Evolutionary conservation across 2,113 vertebrate species (phyloP), one percentile per base, ranked within the genome.

Genomic region (Gallinago paraguaiae): DNA sequence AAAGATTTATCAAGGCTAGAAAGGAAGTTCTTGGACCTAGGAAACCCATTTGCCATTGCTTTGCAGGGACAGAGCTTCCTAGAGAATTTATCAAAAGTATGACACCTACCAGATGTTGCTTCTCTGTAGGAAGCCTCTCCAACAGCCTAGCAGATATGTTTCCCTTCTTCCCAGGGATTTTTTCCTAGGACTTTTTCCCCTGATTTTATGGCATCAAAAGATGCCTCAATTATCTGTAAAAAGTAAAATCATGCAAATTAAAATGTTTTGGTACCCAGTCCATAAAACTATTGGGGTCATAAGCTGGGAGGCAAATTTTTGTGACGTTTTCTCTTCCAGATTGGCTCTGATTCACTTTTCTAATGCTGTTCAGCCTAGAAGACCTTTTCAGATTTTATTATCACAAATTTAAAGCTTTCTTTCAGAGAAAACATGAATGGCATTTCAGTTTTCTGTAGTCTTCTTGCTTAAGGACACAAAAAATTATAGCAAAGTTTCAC

Each of bases 71-170:
- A 77, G 11, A 59, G 46, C 43, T 88, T 71, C 27, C 48, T 45
- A 75, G 35, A 75, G 75, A 59, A 91, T 84, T 84, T 43, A 59
- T 91, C 69, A 68, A 9, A 63, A 31, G 1, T 59, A 46, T 37
- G 76, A 93, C 77, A 79, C 22, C 51, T 33, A 53, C 64, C 90
- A 96, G 88, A 96, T 88, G 68, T 39, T 74, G 59, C 35, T 71
- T 71, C 60, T 75, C 53, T 18, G 22, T 4, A 79, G 85, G 88
- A 95, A 81, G 64, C n/a, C 17, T 79, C 43, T 74, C 41, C 56
- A 63, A 33, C 28, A 74, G 51, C 72, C 60, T 81, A 68, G 60
- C 46, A 94, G 75, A 82, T 17, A 69, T 0, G 2, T 31, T 79
- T 71, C 48, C 46, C 54, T 78, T 81, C 28, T 22, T 95, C 43